Base-by-base conservation (phyloP, 2,888 invertebrate genomes). In the Conomelus anceps region DNA sequence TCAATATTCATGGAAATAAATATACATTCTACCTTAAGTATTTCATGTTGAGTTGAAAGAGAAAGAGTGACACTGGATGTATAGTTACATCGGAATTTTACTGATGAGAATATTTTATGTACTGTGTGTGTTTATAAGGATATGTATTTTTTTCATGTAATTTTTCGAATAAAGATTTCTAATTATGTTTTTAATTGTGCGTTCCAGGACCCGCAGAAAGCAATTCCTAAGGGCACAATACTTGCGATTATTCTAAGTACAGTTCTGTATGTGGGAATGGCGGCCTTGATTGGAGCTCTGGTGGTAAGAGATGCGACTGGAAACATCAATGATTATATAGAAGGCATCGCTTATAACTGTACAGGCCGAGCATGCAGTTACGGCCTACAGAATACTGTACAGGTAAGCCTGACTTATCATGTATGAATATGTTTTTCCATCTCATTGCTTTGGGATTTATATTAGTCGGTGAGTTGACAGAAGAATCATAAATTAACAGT, bases 161-260 rank as follows among this genome's bases (percentile, higher is more conserved):
- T 13, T 87, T 85, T 85, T 13, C 13, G 22, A 87, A 87, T 13
- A 23, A 22, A n/a, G 11, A 22, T 23, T 87, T n/a, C 13, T 13
- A 22, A 34, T 9, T 90, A 89, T 89, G 7, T n/a, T 87, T 85
- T 85, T 6, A 63, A 90, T 89, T 87, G 86, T 89, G 34, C 90
- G 90, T 92, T 92, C 17, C 93, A 98, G 97, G 98, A 98, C 94
- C 98, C 98, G 0, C 97, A 97, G 94, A 96, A 95, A 90, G 96
- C 97, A 0, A 98, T 98, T 91, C 98, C 98, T 0, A 98, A 98
- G 93, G 99, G 99, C 89, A 99, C 99, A 0, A 94, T 99, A 3
- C 93, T 98, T 23, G 98, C 99, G 0, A 99, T 99, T 91, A 91
- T 96, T 0, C 94, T 99, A 22, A 98, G 99, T 0, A 97, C 98